Base-by-base conservation (phyloP, 2,888 invertebrate genomes). In the Drosophila siamana region DNA sequence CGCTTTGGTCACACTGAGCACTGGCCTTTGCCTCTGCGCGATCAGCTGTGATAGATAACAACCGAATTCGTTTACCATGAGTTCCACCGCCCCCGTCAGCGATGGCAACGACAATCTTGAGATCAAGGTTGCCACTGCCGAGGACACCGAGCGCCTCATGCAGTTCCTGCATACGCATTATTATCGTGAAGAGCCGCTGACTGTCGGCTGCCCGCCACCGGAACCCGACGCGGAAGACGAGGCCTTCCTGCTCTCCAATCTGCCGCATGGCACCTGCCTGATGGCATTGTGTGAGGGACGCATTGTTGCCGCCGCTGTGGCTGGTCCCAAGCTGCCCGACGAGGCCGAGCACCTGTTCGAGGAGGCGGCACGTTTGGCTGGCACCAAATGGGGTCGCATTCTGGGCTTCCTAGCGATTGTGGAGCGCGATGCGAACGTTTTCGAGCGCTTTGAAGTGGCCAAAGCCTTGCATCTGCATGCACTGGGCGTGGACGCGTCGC, bases 171-270 rank as follows among this genome's bases (percentile, higher is more conserved):
- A 83, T 11, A 38, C 46, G 5, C 80, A 91, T 60, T 92, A 89
- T 44, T 92, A 91, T 38, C 77, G 55, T 0, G 92, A 92, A 19
- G 92, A 92, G 41, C 92, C 92, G 2, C 55, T 91, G 4, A 91
- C 90, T 2, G 61, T 68, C 0, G 90, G 90, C 24, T 85, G 76
- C 30, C 73, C 76, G 3, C 91, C 91, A 0, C 71, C 71, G 3
- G 76, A 86, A 15, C 90, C 88, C 2, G 84, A 84, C 8, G 64
- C 69, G 2, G 86, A 74, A 9, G 92, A 92, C 68, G 83, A 88
- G 41, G 72, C 84, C 2, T 91, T 88, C 36, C 74, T 82, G 47
- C 78, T 90, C 48, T 85, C 88, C 2, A 79, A 89, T 16, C 65
- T 92, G 0, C 22, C 68, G 0, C 64, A 83, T 15, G 89, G 88